Percentiles rank a stretch among this genome's conserved stretches.
Evolutionary conservation across 92 coral and sea anemone genomes (phyloP).

Genomic region (Epizoanthus scotinus): DNA sequence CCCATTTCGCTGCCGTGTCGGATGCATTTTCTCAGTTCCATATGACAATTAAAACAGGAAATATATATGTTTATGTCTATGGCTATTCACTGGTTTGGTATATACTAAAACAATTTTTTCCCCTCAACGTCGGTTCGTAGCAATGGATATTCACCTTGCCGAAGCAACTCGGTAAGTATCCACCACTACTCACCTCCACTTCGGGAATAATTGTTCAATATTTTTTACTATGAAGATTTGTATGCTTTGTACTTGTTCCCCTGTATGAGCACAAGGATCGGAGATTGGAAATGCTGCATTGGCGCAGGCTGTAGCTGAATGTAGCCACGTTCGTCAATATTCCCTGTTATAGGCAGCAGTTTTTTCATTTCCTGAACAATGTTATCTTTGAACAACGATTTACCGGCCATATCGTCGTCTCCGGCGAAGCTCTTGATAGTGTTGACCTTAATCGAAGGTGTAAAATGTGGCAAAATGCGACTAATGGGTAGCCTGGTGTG

Average conservation of each 20-base stretch:
- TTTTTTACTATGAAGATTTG: neutral
- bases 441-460: conserved; percentile 13
- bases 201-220: no score
- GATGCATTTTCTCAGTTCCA: no score
- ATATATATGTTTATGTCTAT: no score
- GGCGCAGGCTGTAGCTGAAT: conserved; percentile 31
- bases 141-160: no score
- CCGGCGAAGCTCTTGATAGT: neutral
- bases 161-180: no score
- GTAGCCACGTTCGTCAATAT: conserved; percentile 30
- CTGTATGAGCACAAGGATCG: conserved; percentile 8
- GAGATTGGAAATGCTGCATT: conserved; percentile 10
- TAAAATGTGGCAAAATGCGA: conserved; percentile 26
- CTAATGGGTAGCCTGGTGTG: conserved; percentile 27
- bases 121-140: no score
- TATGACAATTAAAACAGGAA: no score
- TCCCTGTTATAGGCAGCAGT: conserved; percentile 25
- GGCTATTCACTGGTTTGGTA: no score
- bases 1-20: no score
- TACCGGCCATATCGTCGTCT: conserved; percentile 1
- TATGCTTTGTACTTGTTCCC: conserved; percentile 17
- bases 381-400: neutral
- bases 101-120: no score
- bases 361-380: conserved; percentile 25
- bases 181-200: no score